Base-by-base conservation (phyloP, 2,797 vertebrate species). In the Nannoperca obscura region DNA sequence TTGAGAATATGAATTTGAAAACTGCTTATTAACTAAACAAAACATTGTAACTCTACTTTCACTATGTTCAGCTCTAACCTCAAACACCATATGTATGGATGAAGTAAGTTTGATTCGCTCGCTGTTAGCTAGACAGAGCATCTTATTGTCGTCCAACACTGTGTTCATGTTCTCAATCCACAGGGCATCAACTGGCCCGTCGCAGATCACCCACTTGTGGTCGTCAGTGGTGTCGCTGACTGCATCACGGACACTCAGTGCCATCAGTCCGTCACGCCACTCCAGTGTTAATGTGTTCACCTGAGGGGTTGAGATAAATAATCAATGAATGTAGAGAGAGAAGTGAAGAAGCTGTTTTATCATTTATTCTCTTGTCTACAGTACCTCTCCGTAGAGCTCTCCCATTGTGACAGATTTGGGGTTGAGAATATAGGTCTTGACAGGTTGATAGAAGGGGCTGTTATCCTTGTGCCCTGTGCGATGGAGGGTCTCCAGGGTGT, bases 121-220 rank as follows among this genome's bases (percentile, higher is more conserved):
- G 72, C 96, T 96, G 89, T 97, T 98, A 13, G 97, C 97, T 89
- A 97, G 88, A 76, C 97, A 97, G 59, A 97, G 95, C 96, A 97
- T 97, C 90, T 97, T 97, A 88, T 97, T 97, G 86, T 97, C 97
- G 58, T 97, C 97, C 89, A 97, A 80, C 32, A 97, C 97, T 0
- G 96, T 97, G 84, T 97, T 97, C 96, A 97, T 95, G 76, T 97
- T 97, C 93, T 97, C 97, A 40, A 97, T 97, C 97, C 97, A 97
- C 67, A 97, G 89, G 5, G 96, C 96, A 13, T 97, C 97, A 32
- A 97, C 96, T 0, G 97, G 97, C 1, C 97, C 97, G 24, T 97
- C 97, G 13, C 96, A 95, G 77, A 97, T 77, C 63, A 97, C 96
- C 97, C 97, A 97, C 73, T 97, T 97, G 89, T 98, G 97, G 74